Evolutionary conservation across 2,797 vertebrate species (phyloP), one percentile per base, ranked within the genome.

Genomic region (Phylloscopus collybita): DNA sequence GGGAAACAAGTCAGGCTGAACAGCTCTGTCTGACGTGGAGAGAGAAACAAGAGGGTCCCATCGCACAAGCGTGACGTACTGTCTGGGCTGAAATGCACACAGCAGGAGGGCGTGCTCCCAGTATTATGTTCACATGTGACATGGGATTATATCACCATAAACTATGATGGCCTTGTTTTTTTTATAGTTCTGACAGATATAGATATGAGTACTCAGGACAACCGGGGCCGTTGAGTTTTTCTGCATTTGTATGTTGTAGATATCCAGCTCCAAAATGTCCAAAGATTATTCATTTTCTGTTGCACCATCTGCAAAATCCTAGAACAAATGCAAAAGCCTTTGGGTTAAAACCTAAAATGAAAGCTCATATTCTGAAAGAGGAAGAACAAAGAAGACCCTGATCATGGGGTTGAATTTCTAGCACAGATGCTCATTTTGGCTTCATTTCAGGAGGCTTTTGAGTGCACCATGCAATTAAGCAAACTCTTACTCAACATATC

Each of bases 401-500:
- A 94, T 86, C 82, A 67, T 61, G 80, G 80, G 51, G 62, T 72
- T 86, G 82, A 86, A 86, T 90, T 96, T 93, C 82, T 92, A 90
- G 47, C 50, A 65, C 84, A 90, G 89, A 90, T 80, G 89, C 70
- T 95, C 89, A 21, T 79, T 73, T 86, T 94, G 85, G 82, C 73
- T 83, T 92, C 18, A 56, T 90, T 94, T 93, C 89, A 92, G 82
- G 66, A 93, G 76, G 56, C 51, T 86, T 86, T 53, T 53, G 62
- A 90, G 76, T 49, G 51, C 65, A 71, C 61, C 75, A 57, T 86
- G 70, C 49, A 62, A 80, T 92, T 83, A 91, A 57, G 49, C 59
- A 90, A 89, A 88, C 62, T 83, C 72, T 59, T 66, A 60, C 26
- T 27, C 51, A 0, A 79, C 62, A 47, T 16, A 21, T 57, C 60